Evolutionary conservation across 53 echinoderm and acorn worm species (phyloP), one percentile per base, ranked within the genome.

Genomic region (Glandiceps talaboti): DNA sequence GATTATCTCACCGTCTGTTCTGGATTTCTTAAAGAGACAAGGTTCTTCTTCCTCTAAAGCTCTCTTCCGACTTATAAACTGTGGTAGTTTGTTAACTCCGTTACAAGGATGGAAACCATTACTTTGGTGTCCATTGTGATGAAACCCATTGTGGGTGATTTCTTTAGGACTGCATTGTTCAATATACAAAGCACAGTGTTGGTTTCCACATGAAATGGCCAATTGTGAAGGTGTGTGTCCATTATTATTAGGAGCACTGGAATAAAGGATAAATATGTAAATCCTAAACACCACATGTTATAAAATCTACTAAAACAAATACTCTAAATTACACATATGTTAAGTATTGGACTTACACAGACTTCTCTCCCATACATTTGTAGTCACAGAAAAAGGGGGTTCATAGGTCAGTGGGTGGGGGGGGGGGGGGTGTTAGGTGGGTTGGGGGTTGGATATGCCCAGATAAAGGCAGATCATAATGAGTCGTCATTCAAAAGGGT

Each of bases 181-280:
- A 1, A 89, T 82, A 73, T 89, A 89, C 27, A 73, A 28, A 26
- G 83, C 89, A 30, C 85, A 85, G 20, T 79, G 76, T 76, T 89
- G 77, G 28, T 89, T 82, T 25, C 85, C 80, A 32, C 89, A 89
- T n/a, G 85, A 80, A 1, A 85, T 29, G 1, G 89, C 89, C 20
- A 89, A 77, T 75, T 89, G 85, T 79, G 79, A 82, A 0, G 85
- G 80, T 27, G 79, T 32, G 30, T 89, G 89, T 0, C 89, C 89
- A 79, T 89, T 89, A 82, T 89, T 85, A 79, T 89, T 89, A 0
- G 30, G 33, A 33, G 82, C 73, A 73, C 89, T 89, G 73, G 27
- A 20, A 20, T 6, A 45, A 45, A 20, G 64, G 20, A 45, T 12
- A n/a, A n/a, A n/a, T n/a, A n/a, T n/a, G n/a, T n/a, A n/a, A n/a